These are phyloP conservation scores for Cantharis rustica DNA, from an alignment of 2,888 invertebrate species.

Conservation along the genomic window DNA sequence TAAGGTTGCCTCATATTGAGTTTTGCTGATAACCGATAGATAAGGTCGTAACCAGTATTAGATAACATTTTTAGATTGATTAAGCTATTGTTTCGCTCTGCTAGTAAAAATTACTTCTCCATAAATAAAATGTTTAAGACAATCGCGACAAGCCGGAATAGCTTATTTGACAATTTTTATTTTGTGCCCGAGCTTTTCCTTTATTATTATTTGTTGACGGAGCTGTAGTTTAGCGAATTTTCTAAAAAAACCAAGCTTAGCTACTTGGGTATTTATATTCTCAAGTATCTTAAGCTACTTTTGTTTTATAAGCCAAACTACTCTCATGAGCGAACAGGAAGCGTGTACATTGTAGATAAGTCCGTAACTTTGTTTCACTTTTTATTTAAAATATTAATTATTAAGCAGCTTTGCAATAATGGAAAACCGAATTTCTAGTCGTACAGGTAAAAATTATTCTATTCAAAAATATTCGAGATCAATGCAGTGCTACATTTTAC, in stretches of 20 bases:
- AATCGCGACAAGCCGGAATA: background rate
- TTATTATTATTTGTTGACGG: background rate
- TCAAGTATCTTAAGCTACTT: too few species aligned
- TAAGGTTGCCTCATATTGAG: conserved; percentile 19
- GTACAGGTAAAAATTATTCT: too few species aligned
- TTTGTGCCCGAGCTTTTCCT: background rate
- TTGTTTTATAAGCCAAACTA: too few species aligned
- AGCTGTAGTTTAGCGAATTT: background rate
- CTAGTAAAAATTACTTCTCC: background rate
- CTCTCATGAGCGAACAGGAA: too few species aligned
- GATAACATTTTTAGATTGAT: background rate
- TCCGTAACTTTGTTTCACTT: too few species aligned
- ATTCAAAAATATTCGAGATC: too few species aligned
- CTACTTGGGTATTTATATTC: too few species aligned
- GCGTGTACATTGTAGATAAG: too few species aligned
- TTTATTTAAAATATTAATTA: too few species aligned
- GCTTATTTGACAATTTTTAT: background rate
- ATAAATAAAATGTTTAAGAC: background rate
- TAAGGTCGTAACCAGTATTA: conserved; percentile 10
- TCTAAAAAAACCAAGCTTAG: background rate
- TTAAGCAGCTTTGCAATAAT: too few species aligned
- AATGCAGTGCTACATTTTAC: too few species aligned
- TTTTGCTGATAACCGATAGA: conserved; percentile 23
- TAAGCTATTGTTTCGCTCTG: background rate
- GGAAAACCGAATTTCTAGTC: too few species aligned